Evolutionary conservation across 2,113 vertebrate species (phyloP), one percentile per base, ranked within the genome.

Genomic region (Anhinga anhinga): DNA sequence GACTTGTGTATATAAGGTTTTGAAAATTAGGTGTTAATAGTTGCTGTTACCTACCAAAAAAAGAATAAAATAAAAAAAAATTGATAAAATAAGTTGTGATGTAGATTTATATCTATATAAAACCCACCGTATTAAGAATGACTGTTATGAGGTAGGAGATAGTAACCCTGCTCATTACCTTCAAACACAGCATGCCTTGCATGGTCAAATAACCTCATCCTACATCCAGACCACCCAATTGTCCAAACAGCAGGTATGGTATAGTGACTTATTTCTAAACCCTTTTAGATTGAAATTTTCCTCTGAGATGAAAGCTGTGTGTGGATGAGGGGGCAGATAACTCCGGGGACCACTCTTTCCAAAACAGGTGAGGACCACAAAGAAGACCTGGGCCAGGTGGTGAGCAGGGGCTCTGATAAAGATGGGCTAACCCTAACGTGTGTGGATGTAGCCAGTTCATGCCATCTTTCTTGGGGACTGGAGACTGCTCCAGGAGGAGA

Each of bases 391-490:
- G 18, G 4, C 40, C 18, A 42, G 30, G 13, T 15, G 5, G 18
- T 12, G 8, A 36, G 6, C 40, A 66, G 29, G 23, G 6, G 4
- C 6, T 42, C 17, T 78, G 11, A 30, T 56, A 50, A 78, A 79
- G 18, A 13, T 3, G 0, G 22, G 18, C 14, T 83, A 27, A 9
- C 8, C 8, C 10, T 47, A 14, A 59, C 1, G 1, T 49, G 9
- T 72, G 58, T 17, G 27, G 14, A 49, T 34, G 11, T 55, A 29
- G 10, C 15, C 13, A 50, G n/a, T 29, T 74, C 23, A 4, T 55
- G 11, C 10, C 22, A 6, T n/a, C 22, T 69, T 67, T 49, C 26
- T n/a, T 38, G 53, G 26, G 4, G n/a, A 80, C 15, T 13, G 73
- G 56, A 65, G 65, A 45, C 27, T 77, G 36, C 11, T 71, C 5